A percentile compares a stretch with the other conserved stretches of the same genome.
phyloP scores from a whole-genome alignment of 2,113 vertebrate species.

The Phylloscopus trochilus region DNA sequence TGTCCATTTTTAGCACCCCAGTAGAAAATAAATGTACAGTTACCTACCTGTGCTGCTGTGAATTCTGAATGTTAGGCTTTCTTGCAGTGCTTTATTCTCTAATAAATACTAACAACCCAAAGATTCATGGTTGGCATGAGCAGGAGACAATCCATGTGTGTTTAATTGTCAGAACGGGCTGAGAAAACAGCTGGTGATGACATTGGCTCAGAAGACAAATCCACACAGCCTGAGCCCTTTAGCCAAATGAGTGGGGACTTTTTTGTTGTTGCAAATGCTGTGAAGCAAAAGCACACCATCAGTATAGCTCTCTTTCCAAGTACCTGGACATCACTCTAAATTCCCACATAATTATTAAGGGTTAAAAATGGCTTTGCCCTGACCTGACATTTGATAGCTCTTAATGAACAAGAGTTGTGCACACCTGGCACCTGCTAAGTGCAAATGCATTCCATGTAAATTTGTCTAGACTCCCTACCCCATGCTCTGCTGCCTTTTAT shows the following conservation, averaged over 20 bases:
- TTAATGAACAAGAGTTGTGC: background rate
- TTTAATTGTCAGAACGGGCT: background rate
- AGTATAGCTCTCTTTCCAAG: accelerated
- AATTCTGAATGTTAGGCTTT: background rate
- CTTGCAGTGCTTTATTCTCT: background rate
- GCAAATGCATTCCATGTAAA: background rate
- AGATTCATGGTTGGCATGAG: background rate
- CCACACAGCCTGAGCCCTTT: background rate
- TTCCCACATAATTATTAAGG: background rate
- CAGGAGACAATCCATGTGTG: background rate
- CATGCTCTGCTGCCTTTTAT: background rate
- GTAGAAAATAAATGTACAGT: background rate
- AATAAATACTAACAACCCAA: background rate
- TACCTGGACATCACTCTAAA: background rate
- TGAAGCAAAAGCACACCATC: background rate
- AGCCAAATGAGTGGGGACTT: background rate
- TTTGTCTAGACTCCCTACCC: background rate
- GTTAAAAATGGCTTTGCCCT: background rate
- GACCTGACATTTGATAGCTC: background rate
- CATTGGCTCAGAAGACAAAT: background rate
- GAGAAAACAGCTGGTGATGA: background rate
- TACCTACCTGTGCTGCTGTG: background rate
- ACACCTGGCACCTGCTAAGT: background rate
- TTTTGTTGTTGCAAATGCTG: background rate
- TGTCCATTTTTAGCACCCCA: background rate